These are phyloP conservation scores for Micrasema minimum DNA, from an alignment of 1,140 invertebrate genomes.

Conservation along the genomic window DNA sequence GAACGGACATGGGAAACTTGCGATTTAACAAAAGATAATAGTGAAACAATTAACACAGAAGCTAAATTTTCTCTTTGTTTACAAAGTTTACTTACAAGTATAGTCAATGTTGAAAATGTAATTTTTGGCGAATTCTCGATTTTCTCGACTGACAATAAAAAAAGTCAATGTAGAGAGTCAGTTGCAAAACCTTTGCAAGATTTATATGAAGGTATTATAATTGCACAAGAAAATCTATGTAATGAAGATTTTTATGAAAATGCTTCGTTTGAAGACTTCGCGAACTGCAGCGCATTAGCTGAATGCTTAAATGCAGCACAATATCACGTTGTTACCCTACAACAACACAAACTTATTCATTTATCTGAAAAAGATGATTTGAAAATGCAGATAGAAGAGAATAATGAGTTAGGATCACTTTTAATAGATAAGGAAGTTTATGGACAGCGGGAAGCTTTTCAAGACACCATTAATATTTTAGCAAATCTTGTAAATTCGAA, in stretches of 20 bases:
- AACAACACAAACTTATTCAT: conserved; percentile 44
- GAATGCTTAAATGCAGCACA: conserved; percentile 52
- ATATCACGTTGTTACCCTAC: conserved; percentile 50
- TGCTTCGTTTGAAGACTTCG: conserved; percentile 36
- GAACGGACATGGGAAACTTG: conserved; percentile 52
- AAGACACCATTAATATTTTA: conserved; percentile 15
- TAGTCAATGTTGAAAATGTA: conserved; percentile 39
- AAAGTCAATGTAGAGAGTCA: conserved; percentile 40
- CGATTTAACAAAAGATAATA: conserved; percentile 21
- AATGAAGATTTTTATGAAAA: conserved; percentile 50
- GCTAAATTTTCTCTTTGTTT: conserved; percentile 33
- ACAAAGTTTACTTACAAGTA: conserved; percentile 42
- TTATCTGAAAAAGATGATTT: conserved; percentile 21
- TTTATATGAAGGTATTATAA: conserved; percentile 59
- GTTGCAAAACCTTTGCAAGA: conserved; percentile 60
- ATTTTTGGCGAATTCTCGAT: background rate
- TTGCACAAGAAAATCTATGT: conserved; percentile 55
- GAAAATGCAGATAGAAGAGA: background rate
- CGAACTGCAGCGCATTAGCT: conserved; percentile 41
- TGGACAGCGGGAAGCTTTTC: conserved; percentile 33
- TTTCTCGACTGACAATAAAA: conserved; percentile 17
- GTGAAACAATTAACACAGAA: background rate
- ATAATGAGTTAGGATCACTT: conserved; percentile 16
- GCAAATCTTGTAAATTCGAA: background rate
- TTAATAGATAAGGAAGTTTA: conserved; percentile 41